Evolutionary conservation across 2,888 invertebrate genomes (phyloP), one percentile per base, ranked within the genome.

Genomic region (Hermaeophaga mercurialis): DNA sequence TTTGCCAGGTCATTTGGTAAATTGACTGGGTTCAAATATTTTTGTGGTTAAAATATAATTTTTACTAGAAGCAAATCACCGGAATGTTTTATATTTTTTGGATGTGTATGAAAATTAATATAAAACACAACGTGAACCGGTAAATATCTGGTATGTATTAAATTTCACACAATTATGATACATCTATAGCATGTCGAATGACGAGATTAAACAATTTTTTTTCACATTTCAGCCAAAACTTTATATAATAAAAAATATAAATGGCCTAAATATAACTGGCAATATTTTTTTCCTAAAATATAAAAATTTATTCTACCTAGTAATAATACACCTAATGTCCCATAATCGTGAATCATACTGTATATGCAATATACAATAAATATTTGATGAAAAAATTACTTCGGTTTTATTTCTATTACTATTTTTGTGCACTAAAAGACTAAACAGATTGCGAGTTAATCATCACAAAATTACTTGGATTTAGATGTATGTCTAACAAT

Each of bases 181-280:
- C 74, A 75, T 71, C 71, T 73, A 74, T 71, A 74, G 73, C 72
- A 72, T 72, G 68, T 73, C 69, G 68, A 73, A 72, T 73, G 73
- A 72, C 71, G 73, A 73, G 70, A 68, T 70, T 70, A 73, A 73
- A 72, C 67, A 66, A 71, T 70, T 65, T 66, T 43, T 62, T 44
- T 61, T 64, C 63, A 61, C 59, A 68, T 69, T 68, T 65, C 66
- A 61, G 70, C 68, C 66, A 65, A 70, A 72, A 72, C 68, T 70
- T 67, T 66, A 68, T 66, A 56, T n/a, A 59, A 53, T 38, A 11
- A 11, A 33, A 33, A n/a, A 8, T 6, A 22, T 22, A n/a, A n/a
- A n/a, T n/a, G n/a, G n/a, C n/a, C n/a, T n/a, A n/a, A n/a, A n/a
- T n/a, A n/a, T n/a, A n/a, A n/a, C n/a, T n/a, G n/a, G n/a, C 22